Base-by-base conservation (phyloP, 92 coral and sea anemone species). In the Metridium senile region DNA sequence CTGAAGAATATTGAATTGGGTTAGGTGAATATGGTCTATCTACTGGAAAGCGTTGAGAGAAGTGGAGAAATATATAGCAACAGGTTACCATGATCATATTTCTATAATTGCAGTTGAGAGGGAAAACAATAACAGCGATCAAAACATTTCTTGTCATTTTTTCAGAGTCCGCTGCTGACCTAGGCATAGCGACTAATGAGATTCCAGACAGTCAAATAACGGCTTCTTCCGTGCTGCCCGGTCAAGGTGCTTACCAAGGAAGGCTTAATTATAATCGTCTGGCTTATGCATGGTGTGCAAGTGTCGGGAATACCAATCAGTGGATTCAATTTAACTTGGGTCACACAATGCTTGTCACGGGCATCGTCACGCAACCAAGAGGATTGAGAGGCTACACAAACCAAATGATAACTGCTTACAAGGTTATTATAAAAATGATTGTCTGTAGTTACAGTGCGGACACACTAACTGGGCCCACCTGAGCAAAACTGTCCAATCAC, bases 271-370 rank as follows among this genome's bases (percentile, higher is more conserved):
- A 22, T 34, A 59, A n/a, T 0, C 22, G 20, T 16, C 3, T 21
- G 2, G 63, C 29, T 0, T 26, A 26, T 26, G 47, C 80, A 30
- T 75, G 80, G 80, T 75, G 80, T 26, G 32, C 71, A 21, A 11
- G 1, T 0, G 7, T 25, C 11, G 0, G 9, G 11, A 21, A 58
- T 62, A 28, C 57, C 25, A 34, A 75, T 26, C 80, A 75, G 26
- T 75, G 70, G 71, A 28, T 75, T 2, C 46, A 51, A 68, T 75
- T 75, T 23, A 58, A 75, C 53, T 64, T 75, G 33, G 80, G 80
- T 45, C 71, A 75, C 80, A 58, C 53, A 63, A 75, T 75, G 72
- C 71, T 75, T 30, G 80, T 75, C 9, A 75, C 71, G 19, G 80
- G 72, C 0, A 32, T 75, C 30, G 71, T 75, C 62, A 75, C 80